Percentiles rank a stretch among this genome's conserved stretches.
Conservation (phyloP, 1,140 invertebrate species). For the Drosophila nigromelanica region DNA sequence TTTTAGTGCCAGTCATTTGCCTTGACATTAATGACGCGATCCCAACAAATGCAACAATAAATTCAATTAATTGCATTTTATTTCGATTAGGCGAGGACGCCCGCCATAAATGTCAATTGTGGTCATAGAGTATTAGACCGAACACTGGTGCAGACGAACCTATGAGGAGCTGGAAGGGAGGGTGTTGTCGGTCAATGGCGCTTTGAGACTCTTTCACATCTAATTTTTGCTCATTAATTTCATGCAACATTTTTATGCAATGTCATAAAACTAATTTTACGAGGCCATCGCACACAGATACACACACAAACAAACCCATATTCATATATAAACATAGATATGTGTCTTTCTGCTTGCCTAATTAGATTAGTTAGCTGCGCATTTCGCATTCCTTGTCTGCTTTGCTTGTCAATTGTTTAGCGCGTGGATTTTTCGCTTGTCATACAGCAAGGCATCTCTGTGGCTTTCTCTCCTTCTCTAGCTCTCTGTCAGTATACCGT, state of each 20-base stretch:
- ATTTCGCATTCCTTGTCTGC: conserved; percentile 48
- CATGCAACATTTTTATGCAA: conserved; percentile 79
- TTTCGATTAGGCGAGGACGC: conserved; percentile 63
- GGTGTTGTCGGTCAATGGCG: not conserved
- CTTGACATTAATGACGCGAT: conserved; percentile 46
- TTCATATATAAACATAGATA: conserved; percentile 4
- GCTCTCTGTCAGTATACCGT: not conserved
- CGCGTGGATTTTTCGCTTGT: conserved; percentile 27
- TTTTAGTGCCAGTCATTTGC: conserved; percentile 33
- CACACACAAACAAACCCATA: conserved; percentile 25
- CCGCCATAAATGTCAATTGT: conserved; percentile 74
- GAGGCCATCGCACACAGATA: conserved; percentile 21
- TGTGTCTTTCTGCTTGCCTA: conserved; percentile 51
- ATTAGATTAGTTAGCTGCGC: conserved; percentile 73
- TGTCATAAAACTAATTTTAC: conserved; percentile 82
- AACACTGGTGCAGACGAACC: not conserved
- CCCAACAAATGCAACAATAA: conserved; percentile 72
- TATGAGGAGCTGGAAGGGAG: not conserved
- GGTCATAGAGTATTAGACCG: conserved; percentile 70
- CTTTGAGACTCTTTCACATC: conserved; percentile 42
- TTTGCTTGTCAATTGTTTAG: conserved; percentile 13
- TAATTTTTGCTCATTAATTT: conserved; percentile 82
- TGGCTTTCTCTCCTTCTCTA: not conserved
- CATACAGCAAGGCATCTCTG: conserved; percentile 22
- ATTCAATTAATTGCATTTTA: conserved; percentile 82